phyloP scores from a whole-genome alignment of 2,888 invertebrate species.

The Bellardia bayeri region DNA sequence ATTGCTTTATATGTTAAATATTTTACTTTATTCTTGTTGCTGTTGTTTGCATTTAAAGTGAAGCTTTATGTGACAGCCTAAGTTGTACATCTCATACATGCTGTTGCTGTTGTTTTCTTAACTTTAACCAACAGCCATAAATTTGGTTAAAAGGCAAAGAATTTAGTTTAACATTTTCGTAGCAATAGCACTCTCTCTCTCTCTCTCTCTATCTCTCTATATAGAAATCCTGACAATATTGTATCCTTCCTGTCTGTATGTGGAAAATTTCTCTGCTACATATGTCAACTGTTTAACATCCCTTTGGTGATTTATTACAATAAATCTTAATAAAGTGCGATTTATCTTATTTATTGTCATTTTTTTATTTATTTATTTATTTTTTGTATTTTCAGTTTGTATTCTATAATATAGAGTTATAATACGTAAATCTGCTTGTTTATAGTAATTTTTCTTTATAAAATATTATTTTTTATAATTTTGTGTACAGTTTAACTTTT shows the following conservation, averaged over 20 bases:
- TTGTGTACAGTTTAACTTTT: conserved; percentile 26
- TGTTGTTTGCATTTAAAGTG: conserved; percentile 23
- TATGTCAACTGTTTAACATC: conserved; percentile 66
- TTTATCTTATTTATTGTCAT: conserved; percentile 72
- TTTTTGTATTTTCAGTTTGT: neutral
- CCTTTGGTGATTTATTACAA: conserved; percentile 71
- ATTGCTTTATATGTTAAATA: neutral
- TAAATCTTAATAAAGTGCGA: conserved; percentile 72
- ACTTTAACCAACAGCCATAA: conserved; percentile 68
- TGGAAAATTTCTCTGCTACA: neutral
- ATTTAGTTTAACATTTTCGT: conserved; percentile 32
- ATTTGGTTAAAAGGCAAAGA: conserved; percentile 43
- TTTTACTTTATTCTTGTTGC: neutral
- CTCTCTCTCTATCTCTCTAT: conserved; percentile 10
- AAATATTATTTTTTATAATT: conserved; percentile 51
- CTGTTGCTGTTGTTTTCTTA: conserved; percentile 19
- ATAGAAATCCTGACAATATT: neutral
- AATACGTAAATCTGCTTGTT: conserved; percentile 17
- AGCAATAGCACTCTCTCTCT: neutral
- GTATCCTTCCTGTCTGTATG: conserved; percentile 7
- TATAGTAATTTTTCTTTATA: conserved; percentile 55
- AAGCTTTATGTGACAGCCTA: conserved; percentile 35
- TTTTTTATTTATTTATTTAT: conserved; percentile 23
- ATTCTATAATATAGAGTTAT: neutral
- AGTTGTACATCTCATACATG: conserved; percentile 30